These are phyloP conservation scores for Anastrepha obliqua DNA, from an alignment of 1,140 invertebrate species.

Conservation along the genomic window DNA sequence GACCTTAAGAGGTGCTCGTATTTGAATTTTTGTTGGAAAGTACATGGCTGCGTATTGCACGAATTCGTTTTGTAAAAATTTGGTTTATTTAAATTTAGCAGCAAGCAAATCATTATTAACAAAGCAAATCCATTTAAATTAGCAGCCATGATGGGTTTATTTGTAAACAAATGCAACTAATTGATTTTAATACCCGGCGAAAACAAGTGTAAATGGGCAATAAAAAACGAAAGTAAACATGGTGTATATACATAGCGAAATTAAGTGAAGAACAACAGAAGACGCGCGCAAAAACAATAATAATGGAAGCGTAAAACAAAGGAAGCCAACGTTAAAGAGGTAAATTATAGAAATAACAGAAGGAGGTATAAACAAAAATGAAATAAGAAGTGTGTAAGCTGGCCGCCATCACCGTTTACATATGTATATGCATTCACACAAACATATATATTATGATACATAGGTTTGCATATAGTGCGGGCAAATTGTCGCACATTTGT, in stretches of 20 bases:
- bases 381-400: too few relatives aligned
- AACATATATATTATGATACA: too few relatives aligned
- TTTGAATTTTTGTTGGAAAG: too few relatives aligned
- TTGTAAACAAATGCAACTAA: conserved; percentile 48
- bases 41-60: background rate
- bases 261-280: conserved; percentile 2
- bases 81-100: conserved; percentile 14
- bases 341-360: too few relatives aligned
- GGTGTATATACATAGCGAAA: background rate
- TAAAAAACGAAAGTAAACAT: conserved; percentile 50
- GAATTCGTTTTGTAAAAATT: background rate
- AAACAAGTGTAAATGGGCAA: conserved; percentile 43
- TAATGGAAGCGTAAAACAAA: background rate
- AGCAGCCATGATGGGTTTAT: background rate
- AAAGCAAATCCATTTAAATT: background rate
- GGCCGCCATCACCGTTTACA: too few relatives aligned
- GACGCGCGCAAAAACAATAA: background rate
- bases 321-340: background rate
- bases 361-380: too few relatives aligned
- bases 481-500: background rate
- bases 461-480: too few relatives aligned
- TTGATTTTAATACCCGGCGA: conserved; percentile 31
- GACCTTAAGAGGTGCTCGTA: too few relatives aligned
- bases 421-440: too few relatives aligned
- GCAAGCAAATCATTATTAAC: conserved; percentile 21